Evolutionary conservation across 2,113 vertebrate species (phyloP).

Genomic region (Odontophorus gujanensis): DNA sequence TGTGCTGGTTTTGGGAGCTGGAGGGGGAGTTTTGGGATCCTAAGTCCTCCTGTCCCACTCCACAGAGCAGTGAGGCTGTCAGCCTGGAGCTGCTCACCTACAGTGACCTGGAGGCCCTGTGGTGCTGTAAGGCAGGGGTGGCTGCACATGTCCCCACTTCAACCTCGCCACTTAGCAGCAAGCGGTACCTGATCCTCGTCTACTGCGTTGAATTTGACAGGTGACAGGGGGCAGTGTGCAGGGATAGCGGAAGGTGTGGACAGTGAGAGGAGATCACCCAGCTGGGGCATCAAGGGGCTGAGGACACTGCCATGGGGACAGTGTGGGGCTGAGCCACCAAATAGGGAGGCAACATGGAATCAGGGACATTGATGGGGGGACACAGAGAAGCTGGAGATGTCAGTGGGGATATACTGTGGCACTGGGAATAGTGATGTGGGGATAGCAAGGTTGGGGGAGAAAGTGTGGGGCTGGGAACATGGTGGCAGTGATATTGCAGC

Average conservation of each 20-base stretch:
- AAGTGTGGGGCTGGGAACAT: background rate
- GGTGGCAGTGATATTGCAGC: background rate
- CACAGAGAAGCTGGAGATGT: background rate
- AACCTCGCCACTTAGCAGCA: background rate
- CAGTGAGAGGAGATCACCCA: background rate
- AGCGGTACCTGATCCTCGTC: background rate
- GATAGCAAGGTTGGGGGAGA: background rate
- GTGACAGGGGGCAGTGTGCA: background rate
- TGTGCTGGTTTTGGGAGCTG: background rate
- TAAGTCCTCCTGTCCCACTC: background rate
- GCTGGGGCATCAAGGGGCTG: too few species aligned
- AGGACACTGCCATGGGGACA: too few species aligned
- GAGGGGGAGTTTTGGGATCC: background rate
- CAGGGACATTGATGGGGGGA: background rate
- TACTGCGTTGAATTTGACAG: background rate
- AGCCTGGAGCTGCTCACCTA: background rate
- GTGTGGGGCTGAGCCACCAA: too few species aligned
- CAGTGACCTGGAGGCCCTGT: background rate
- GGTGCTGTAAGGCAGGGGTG: background rate
- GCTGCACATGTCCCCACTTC: too few species aligned
- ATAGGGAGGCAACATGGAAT: too few species aligned
- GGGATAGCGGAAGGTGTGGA: background rate
- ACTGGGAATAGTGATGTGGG: background rate
- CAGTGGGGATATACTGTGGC: background rate
- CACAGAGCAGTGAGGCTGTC: background rate